Evolutionary conservation across 1,140 invertebrate species (phyloP).

Genomic region (Papilio aristodemus): DNA sequence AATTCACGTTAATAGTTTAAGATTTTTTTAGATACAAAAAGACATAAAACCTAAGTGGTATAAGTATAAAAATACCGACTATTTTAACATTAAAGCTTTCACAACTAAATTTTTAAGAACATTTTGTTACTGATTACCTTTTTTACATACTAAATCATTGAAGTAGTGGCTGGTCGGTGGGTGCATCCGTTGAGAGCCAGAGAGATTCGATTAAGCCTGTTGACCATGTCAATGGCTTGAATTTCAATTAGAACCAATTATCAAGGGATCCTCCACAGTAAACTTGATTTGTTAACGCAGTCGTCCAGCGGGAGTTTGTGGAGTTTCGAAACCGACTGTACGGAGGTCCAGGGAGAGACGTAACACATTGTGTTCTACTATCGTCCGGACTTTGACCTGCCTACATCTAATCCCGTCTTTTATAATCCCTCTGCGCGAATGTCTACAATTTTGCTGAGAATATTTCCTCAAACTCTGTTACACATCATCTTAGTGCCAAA

Average conservation of each 20-base stretch:
- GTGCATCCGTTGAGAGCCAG: constrained; percentile 46
- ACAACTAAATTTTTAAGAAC: too few species aligned
- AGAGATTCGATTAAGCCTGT: constrained; percentile 74
- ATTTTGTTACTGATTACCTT: not conserved
- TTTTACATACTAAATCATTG: not conserved
- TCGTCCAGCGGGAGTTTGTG: constrained; percentile 42
- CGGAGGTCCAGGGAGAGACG: not conserved
- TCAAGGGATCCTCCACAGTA: constrained; percentile 74
- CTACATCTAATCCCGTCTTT: not conserved
- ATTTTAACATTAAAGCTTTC: too few species aligned
- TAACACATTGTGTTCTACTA: not conserved
- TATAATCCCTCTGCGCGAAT: not conserved
- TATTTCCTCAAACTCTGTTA: not conserved
- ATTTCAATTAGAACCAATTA: constrained; percentile 81
- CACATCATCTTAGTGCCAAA: not conserved
- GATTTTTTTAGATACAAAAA: too few species aligned
- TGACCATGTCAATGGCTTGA: constrained; percentile 78
- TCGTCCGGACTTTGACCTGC: not conserved
- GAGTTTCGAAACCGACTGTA: constrained; percentile 41
- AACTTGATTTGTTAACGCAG: constrained; percentile 76
- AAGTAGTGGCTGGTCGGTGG: not conserved
- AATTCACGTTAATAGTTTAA: too few species aligned
- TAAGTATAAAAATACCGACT: too few species aligned
- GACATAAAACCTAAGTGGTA: too few species aligned
- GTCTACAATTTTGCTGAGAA: not conserved